Evolutionary conservation across 2,113 vertebrate genomes (phyloP).

Genomic region (Nothoprocta perdicaria): DNA sequence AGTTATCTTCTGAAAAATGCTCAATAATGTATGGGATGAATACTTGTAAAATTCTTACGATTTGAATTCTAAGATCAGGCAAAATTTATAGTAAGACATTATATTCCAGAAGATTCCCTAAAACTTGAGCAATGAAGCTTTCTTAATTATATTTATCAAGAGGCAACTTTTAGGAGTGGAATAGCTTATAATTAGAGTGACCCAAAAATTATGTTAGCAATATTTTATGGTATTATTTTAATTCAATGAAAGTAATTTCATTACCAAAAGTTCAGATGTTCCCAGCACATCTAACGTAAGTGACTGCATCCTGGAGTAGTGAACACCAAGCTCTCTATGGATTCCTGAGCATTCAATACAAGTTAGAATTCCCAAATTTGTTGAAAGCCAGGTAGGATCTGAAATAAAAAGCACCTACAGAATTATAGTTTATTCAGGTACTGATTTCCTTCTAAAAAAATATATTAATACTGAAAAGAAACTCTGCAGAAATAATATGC

Average conservation of each 20-base stretch:
- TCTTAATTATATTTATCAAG: neutral
- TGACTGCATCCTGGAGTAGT: conserved; percentile 97
- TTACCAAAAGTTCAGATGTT: conserved; percentile 96
- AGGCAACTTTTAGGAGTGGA: neutral
- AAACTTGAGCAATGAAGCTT: neutral
- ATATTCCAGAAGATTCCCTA: neutral
- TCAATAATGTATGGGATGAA: neutral
- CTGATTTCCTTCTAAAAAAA: neutral
- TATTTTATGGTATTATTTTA: neutral
- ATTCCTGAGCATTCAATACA: conserved; percentile 98
- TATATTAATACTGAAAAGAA: neutral
- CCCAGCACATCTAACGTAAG: conserved; percentile 94
- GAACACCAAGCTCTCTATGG: conserved; percentile 95
- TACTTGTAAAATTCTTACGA: neutral
- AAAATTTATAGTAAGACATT: neutral
- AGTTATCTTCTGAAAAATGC: neutral
- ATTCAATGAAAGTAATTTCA: neutral
- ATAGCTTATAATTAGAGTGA: neutral
- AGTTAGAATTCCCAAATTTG: conserved; percentile 94
- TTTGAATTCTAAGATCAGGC: neutral
- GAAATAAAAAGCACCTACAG: conserved; percentile 34
- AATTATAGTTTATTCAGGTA: neutral
- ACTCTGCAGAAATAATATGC: neutral
- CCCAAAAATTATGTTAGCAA: neutral
- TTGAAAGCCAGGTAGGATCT: conserved; percentile 97